Evolutionary conservation across 2,113 vertebrate species (phyloP).

Genomic region (Oryzias curvinotus): DNA sequence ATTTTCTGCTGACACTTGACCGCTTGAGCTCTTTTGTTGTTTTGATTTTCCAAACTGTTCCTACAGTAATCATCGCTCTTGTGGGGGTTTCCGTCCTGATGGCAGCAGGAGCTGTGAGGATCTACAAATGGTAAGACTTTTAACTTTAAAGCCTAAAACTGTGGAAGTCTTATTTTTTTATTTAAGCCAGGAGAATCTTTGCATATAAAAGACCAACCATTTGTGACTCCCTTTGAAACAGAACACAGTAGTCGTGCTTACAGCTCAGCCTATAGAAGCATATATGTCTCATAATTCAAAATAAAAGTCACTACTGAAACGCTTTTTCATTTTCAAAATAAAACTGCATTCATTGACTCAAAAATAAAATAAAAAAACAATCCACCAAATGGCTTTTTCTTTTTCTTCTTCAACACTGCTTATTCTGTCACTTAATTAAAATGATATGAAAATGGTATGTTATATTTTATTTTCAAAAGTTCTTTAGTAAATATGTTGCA

Average conservation of each 20-base stretch:
- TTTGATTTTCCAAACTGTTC: slow-evolving; percentile 37
- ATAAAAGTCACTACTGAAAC: no score
- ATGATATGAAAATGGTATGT: no score
- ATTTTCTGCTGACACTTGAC: neutral
- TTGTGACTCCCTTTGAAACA: neutral
- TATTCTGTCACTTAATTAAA: no score
- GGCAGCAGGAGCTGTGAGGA: slow-evolving; percentile 38
- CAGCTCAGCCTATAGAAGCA: no score
- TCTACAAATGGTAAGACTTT: slow-evolving; percentile 63
- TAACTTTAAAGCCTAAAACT: neutral
- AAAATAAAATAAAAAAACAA: no score
- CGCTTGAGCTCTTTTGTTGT: neutral
- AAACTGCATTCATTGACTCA: no score
- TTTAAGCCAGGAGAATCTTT: neutral
- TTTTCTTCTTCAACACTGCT: no score
- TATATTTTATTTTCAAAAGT: no score
- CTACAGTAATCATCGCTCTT: slow-evolving; percentile 34
- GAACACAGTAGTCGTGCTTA: neutral
- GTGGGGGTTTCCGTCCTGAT: slow-evolving; percentile 32
- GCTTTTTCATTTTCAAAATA: no score
- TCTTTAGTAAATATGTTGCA: no score
- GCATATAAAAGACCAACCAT: neutral
- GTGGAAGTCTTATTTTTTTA: neutral
- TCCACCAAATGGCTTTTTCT: no score
- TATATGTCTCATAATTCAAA: no score